A percentile compares a stretch with the other conserved stretches of the same genome.
Conservation (phyloP, 2,888 invertebrate species). For the Drosophila peninsularis region DNA sequence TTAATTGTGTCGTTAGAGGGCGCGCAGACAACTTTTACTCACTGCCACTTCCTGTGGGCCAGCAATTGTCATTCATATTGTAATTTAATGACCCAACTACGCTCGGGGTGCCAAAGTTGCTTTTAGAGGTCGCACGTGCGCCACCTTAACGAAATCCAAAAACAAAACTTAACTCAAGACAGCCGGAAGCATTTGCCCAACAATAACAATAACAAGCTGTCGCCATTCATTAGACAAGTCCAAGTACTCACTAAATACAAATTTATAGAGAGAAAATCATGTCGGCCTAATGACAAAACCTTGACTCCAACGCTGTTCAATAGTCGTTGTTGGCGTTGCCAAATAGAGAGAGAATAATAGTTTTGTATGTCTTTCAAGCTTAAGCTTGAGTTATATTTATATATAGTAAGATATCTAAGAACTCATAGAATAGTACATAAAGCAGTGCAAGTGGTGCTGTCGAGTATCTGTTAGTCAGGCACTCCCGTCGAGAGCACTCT, state of each 20-base stretch:
- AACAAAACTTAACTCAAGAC: slow-evolving; percentile 16
- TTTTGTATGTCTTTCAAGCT: not conserved
- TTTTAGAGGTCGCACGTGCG: slow-evolving; percentile 65
- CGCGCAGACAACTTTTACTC: slow-evolving; percentile 54
- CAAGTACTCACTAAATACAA: slow-evolving; percentile 43
- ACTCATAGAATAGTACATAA: too few relatives aligned
- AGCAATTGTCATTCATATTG: slow-evolving; percentile 68
- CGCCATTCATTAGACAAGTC: slow-evolving; percentile 42
- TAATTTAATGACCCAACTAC: slow-evolving; percentile 58
- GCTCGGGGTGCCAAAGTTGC: slow-evolving; percentile 44
- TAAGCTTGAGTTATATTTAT: too few relatives aligned
- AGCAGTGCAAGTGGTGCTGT: too few relatives aligned
- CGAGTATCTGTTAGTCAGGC: too few relatives aligned
- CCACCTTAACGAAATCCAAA: slow-evolving; percentile 27
- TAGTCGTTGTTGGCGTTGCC: slow-evolving; percentile 6
- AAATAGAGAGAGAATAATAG: slow-evolving; percentile 4
- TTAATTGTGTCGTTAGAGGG: slow-evolving; percentile 66
- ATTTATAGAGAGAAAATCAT: slow-evolving; percentile 13
- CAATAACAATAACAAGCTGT: slow-evolving; percentile 25
- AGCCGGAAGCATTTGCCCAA: slow-evolving; percentile 66
- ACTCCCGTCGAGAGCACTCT: too few relatives aligned
- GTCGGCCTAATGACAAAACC: not conserved
- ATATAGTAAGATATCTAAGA: too few relatives aligned
- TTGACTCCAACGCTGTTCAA: slow-evolving; percentile 6
- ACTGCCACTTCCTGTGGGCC: slow-evolving; percentile 58